Conservation (phyloP, 1,140 invertebrate species). For the Drosophila orena region DNA sequence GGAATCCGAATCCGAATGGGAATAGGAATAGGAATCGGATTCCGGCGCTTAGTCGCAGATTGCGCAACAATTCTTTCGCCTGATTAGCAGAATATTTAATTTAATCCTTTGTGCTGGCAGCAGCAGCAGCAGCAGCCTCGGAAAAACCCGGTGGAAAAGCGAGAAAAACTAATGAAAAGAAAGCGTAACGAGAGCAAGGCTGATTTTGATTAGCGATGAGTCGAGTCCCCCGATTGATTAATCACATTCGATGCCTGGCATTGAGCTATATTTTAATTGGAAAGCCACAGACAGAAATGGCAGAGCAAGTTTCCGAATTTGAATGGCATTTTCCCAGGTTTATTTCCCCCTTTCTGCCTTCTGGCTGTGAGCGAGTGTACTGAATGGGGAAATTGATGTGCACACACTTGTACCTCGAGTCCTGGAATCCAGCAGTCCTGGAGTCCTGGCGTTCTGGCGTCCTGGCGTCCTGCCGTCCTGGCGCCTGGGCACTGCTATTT, state of each 20-base stretch:
- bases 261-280: conserved; percentile 61
- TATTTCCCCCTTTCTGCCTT: conserved; percentile 11
- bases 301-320: conserved; percentile 29
- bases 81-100: conserved; percentile 66
- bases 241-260: conserved; percentile 46
- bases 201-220: conserved; percentile 58
- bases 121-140: neutral
- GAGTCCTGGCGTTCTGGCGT: conserved; percentile 8
- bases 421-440: conserved; percentile 7
- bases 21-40: conserved; percentile 27
- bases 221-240: conserved; percentile 58
- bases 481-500: conserved; percentile 21
- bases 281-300: conserved; percentile 38
- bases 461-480: conserved; percentile 15
- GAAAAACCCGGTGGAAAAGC: neutral
- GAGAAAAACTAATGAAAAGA: conserved; percentile 28
- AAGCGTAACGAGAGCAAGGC: conserved; percentile 43
- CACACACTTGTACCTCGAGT: conserved; percentile 22
- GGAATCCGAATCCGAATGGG: conserved; percentile 14
- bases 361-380: conserved; percentile 15
- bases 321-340: conserved; percentile 28
- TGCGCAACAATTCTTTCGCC: conserved; percentile 49
- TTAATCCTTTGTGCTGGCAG: conserved; percentile 56
- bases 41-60: conserved; percentile 48
- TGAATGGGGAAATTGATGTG: conserved; percentile 48